Evolutionary conservation across 2,113 vertebrate species (phyloP).

Genomic region (Esox niger): DNA sequence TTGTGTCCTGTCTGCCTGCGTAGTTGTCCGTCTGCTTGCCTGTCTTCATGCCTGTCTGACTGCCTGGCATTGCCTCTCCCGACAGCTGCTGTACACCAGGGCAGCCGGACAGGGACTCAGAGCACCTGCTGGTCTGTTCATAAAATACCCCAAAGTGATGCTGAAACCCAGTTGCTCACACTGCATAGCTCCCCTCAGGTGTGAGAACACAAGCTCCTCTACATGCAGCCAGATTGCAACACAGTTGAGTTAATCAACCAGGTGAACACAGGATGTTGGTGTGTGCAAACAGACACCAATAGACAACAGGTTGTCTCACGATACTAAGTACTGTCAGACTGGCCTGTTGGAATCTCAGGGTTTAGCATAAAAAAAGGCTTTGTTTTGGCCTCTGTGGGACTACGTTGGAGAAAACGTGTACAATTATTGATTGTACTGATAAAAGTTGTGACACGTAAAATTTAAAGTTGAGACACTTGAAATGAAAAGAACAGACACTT

Average conservation of each 20-base stretch:
- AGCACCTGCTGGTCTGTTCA: slow-evolving; percentile 67
- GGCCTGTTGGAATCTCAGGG: background rate
- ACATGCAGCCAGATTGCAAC: slow-evolving; percentile 48
- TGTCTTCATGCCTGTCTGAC: background rate
- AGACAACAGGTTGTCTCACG: background rate
- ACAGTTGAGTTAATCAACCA: slow-evolving; percentile 36
- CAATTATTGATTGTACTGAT: background rate
- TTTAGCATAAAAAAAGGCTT: background rate
- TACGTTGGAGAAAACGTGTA: background rate
- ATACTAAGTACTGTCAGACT: background rate
- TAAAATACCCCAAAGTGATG: slow-evolving; percentile 72
- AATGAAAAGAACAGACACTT: too few species aligned
- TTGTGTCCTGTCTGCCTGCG: too few species aligned
- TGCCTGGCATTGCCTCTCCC: slow-evolving; percentile 43
- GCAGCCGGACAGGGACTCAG: slow-evolving; percentile 41
- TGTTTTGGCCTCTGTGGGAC: background rate
- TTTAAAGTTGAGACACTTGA: too few species aligned
- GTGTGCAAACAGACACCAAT: slow-evolving; percentile 10
- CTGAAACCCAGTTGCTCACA: slow-evolving; percentile 56
- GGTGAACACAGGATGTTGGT: background rate
- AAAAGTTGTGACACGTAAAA: too few species aligned
- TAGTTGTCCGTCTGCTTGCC: too few species aligned
- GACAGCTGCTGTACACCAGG: slow-evolving; percentile 25
- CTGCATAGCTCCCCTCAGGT: slow-evolving; percentile 52
- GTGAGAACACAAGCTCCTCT: slow-evolving; percentile 62